A percentile compares a stretch with the other conserved stretches of the same genome.
Evolutionary conservation across 2,888 invertebrate genomes (phyloP).

Genomic region (Ypsolopha sequella): DNA sequence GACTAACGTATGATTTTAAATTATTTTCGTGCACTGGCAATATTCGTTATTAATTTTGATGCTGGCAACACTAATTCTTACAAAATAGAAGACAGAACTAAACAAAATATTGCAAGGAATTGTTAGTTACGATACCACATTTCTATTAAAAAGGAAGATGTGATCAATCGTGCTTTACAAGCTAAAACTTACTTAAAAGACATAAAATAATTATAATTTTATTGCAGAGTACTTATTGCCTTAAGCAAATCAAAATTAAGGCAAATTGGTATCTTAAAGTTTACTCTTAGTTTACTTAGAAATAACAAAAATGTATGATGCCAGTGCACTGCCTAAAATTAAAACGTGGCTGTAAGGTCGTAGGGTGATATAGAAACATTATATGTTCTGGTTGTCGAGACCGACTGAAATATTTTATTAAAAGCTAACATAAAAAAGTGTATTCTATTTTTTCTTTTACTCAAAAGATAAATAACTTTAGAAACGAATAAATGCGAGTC

Average conservation of each 20-base stretch:
- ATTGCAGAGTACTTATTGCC: conserved; percentile 1
- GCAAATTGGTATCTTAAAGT: neutral
- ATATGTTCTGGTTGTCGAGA: too few relatives aligned
- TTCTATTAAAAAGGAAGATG: too few relatives aligned
- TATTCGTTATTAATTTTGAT: neutral
- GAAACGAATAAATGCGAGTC: too few relatives aligned
- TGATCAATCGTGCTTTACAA: too few relatives aligned
- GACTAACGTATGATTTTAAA: conserved; percentile 9
- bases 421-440: too few relatives aligned
- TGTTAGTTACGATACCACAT: too few relatives aligned
- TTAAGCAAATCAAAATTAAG: neutral
- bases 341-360: neutral
- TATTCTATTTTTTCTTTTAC: too few relatives aligned
- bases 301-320: neutral
- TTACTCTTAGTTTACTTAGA: neutral
- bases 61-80: neutral
- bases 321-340: neutral
- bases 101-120: neutral
- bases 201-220: neutral
- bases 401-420: too few relatives aligned
- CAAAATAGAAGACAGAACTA: too few relatives aligned
- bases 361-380: neutral
- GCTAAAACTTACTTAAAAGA: too few relatives aligned
- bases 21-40: conserved; percentile 7
- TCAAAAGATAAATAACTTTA: too few relatives aligned